Conservation (phyloP, 2,888 invertebrate species). For the Formica aserva region DNA sequence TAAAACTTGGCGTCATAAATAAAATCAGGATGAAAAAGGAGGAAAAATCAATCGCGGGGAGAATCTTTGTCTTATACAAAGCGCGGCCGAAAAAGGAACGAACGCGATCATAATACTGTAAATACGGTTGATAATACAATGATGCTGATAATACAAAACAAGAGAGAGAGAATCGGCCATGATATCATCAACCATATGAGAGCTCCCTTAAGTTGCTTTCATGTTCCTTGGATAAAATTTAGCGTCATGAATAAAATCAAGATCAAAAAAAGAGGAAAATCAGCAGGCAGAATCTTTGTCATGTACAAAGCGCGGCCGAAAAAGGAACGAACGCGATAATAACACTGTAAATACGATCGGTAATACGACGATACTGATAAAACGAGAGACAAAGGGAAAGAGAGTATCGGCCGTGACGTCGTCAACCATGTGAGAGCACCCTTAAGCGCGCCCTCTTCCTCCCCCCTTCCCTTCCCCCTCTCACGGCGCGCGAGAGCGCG, state of each 20-base stretch:
- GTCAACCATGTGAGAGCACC: conserved; percentile 48
- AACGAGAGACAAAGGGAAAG: not conserved
- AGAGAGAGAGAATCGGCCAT: not conserved
- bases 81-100: not conserved
- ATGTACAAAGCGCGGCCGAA: not conserved
- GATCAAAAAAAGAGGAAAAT: not conserved
- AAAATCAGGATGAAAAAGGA: not conserved
- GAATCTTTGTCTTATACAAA: not conserved
- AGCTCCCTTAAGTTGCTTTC: conserved; percentile 13
- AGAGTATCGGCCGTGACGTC: conserved; percentile 28
- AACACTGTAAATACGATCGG: not conserved
- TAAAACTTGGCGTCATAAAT: not conserved
- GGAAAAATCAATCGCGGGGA: not conserved
- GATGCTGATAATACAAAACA: not conserved
- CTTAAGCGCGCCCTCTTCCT: conserved; percentile 34
- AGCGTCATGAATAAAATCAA: not conserved
- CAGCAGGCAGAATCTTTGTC: not conserved
- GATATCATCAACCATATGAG: too few species aligned
- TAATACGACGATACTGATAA: conserved; percentile 1
- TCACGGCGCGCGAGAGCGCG: conserved; percentile 49
- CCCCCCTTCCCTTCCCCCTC: not conserved
- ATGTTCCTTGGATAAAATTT: conserved; percentile 2
- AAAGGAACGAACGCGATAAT: not conserved
- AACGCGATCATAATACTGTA: not conserved
- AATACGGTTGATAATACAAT: conserved; percentile 21